Conservation (phyloP, 2,888 invertebrate genomes). For the Agrilus biguttatus region DNA sequence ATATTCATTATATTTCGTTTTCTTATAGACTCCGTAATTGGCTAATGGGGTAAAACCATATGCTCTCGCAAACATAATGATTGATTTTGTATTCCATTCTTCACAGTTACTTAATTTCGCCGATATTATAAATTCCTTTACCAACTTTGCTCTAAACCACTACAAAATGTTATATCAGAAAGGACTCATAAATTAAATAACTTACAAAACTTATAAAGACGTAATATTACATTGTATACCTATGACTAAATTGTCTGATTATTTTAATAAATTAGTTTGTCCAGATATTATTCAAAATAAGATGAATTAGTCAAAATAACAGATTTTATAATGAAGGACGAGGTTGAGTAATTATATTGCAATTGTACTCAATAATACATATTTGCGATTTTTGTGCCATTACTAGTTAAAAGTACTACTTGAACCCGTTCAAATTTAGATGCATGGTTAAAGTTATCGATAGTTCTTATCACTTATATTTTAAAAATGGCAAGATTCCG, state of each 20-base stretch:
- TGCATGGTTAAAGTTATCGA: too few species aligned
- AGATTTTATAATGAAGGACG: neutral
- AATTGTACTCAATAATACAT: neutral
- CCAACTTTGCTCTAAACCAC: slow-evolving; percentile 41
- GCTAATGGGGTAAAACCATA: slow-evolving; percentile 31
- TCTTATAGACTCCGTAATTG: slow-evolving; percentile 15
- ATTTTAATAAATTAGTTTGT: too few species aligned
- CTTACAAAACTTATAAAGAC: neutral
- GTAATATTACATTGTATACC: neutral
- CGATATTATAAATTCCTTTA: slow-evolving; percentile 20
- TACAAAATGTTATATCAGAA: slow-evolving; percentile 20
- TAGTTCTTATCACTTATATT: too few species aligned
- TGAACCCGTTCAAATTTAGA: too few species aligned
- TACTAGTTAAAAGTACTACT: too few species aligned
- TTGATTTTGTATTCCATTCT: slow-evolving; percentile 32
- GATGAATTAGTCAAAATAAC: neutral
- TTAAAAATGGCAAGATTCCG: too few species aligned
- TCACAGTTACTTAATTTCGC: slow-evolving; percentile 15
- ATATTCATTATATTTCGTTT: slow-evolving; percentile 2
- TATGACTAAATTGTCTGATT: too few species aligned
- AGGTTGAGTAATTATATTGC: neutral
- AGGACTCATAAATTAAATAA: slow-evolving; percentile 2
- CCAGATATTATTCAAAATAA: too few species aligned
- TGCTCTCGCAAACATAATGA: slow-evolving; percentile 33
- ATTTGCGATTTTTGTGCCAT: neutral